These are phyloP conservation scores for Dermochelys coriacea DNA, from an alignment of 2,797 vertebrate genomes.

Conservation along the genomic window DNA sequence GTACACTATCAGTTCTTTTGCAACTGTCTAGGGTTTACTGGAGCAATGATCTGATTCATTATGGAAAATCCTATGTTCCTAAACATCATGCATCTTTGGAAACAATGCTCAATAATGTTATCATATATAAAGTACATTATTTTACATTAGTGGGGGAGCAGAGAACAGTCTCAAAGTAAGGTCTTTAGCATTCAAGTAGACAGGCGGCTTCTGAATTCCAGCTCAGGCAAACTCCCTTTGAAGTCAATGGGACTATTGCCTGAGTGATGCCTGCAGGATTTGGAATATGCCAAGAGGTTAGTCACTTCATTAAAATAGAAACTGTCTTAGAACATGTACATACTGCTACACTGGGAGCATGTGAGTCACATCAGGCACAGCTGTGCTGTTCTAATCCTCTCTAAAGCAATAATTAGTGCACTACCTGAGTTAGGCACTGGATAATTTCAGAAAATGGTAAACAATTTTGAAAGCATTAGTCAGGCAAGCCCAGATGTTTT, in stretches of 20 bases:
- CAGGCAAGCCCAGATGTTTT: constrained; percentile 13
- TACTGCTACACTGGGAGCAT: background rate
- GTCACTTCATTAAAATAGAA: background rate
- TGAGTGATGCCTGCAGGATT: background rate
- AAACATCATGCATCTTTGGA: background rate
- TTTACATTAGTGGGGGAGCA: background rate
- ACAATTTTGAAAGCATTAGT: background rate
- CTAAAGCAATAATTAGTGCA: constrained; percentile 1
- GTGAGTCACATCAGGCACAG: background rate
- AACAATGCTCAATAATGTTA: background rate
- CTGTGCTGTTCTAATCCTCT: constrained; percentile 10
- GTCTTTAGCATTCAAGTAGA: background rate
- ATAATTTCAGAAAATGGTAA: constrained; percentile 11
- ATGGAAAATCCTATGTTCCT: background rate
- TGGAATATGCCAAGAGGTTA: background rate
- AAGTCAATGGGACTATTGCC: background rate
- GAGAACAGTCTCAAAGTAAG: constrained; percentile 6
- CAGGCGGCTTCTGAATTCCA: background rate
- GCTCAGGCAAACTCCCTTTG: background rate
- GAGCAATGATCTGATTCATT: background rate
- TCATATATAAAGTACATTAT: background rate
- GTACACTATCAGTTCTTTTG: background rate
- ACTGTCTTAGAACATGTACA: background rate
- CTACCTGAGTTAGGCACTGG: background rate
- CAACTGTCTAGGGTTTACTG: background rate